A percentile compares a stretch with the other conserved stretches of the same genome.
Conservation (phyloP, 2,888 invertebrate genomes). For the Chaetoderma sp. region DNA sequence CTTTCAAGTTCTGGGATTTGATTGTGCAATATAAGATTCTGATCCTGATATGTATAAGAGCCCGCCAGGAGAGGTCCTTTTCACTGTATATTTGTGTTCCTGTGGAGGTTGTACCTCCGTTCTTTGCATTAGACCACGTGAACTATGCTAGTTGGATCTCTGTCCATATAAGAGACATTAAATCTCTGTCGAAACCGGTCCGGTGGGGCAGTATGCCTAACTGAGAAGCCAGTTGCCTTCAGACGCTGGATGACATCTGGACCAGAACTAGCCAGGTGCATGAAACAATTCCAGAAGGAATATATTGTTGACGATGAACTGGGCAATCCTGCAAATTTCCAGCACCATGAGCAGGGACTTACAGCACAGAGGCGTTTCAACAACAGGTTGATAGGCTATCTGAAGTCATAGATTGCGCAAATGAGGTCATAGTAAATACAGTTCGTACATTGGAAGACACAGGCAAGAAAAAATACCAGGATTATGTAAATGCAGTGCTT, state of each 20-base stretch:
- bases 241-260: conserved; percentile 28
- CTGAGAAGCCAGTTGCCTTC: conserved; percentile 28
- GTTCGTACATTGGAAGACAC: conserved; percentile 17
- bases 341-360: conserved; percentile 32
- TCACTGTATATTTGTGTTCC: conserved; percentile 12
- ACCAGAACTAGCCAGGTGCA: conserved; percentile 29
- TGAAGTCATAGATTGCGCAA: conserved; percentile 11
- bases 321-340: neutral
- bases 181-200: conserved; percentile 5
- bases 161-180: conserved; percentile 26
- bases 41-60: neutral
- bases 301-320: conserved; percentile 15
- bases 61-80: conserved; percentile 1
- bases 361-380: conserved; percentile 27
- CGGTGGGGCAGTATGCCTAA: conserved; percentile 14
- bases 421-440: conserved; percentile 13
- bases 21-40: neutral
- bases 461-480: conserved; percentile 13
- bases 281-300: conserved; percentile 25
- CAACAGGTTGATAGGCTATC: conserved; percentile 17
- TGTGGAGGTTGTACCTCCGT: too few species aligned
- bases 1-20: neutral
- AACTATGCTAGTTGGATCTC: too few species aligned
- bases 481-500: conserved; percentile 13
- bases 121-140: too few species aligned